Conservation (phyloP, 2,888 invertebrate genomes). For the Drosophila cognata region DNA sequence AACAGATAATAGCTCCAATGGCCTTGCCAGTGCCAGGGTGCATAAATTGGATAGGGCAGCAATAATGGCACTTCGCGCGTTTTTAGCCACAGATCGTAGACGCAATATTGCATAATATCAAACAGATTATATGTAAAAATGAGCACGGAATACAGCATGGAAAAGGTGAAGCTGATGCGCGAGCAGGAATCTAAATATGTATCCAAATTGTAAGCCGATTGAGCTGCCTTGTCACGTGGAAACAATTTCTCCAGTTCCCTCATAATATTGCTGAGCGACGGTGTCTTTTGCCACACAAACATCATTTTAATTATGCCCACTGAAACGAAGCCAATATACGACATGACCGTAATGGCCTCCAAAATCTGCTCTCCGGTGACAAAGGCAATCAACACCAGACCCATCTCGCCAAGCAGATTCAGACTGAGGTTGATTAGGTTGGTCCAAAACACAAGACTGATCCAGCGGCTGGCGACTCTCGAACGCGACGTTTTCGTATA, state of each 20-base stretch:
- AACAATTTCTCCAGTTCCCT: slow-evolving; percentile 62
- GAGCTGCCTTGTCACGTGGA: slow-evolving; percentile 47
- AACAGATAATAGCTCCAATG: slow-evolving; percentile 71
- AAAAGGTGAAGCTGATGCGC: slow-evolving; percentile 66
- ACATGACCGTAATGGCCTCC: slow-evolving; percentile 74
- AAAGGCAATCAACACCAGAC: slow-evolving; percentile 66
- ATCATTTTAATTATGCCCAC: slow-evolving; percentile 78
- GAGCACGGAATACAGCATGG: slow-evolving; percentile 74
- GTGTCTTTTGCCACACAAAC: slow-evolving; percentile 72
- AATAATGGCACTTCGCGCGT: slow-evolving; percentile 49
- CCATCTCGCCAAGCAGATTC: slow-evolving; percentile 56
- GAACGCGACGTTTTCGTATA: slow-evolving; percentile 38
- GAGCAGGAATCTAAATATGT: slow-evolving; percentile 55
- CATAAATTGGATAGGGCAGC: slow-evolving; percentile 71
- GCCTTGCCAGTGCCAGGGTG: slow-evolving; percentile 69
- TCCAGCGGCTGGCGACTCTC: slow-evolving; percentile 12
- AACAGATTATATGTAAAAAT: slow-evolving; percentile 83
- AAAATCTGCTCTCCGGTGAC: slow-evolving; percentile 61
- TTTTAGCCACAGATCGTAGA: slow-evolving; percentile 63
- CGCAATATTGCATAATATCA: slow-evolving; percentile 62
- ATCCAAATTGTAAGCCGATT: slow-evolving; percentile 48
- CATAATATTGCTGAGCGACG: slow-evolving; percentile 62
- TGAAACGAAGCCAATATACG: slow-evolving; percentile 78
- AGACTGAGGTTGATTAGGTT: slow-evolving; percentile 62
- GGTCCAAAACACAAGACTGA: slow-evolving; percentile 54